These are phyloP conservation scores for Tetramorium bicarinatum DNA, from an alignment of 2,888 invertebrate genomes.

Conservation along the genomic window DNA sequence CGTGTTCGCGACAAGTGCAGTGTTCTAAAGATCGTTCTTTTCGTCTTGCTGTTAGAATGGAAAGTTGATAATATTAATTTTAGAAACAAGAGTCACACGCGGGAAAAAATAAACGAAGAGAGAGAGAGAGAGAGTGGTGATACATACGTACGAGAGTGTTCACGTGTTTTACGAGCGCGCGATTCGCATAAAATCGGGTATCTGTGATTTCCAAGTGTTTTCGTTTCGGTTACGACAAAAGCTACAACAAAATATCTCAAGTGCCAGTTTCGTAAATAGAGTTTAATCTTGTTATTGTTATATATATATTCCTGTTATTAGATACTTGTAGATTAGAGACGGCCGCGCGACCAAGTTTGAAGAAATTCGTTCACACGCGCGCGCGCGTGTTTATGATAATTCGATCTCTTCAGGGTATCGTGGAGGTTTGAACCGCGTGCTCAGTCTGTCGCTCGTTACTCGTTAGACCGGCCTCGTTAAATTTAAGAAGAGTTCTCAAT, in stretches of 20 bases:
- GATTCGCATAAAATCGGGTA: constrained; percentile 57
- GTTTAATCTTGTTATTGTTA: constrained; percentile 44
- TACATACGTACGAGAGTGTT: constrained; percentile 60
- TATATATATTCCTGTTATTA: constrained; percentile 43
- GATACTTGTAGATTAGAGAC: constrained; percentile 20
- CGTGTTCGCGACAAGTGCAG: constrained; percentile 66
- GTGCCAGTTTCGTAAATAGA: constrained; percentile 72
- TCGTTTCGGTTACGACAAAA: constrained; percentile 20
- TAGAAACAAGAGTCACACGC: constrained; percentile 9
- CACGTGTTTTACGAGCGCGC: constrained; percentile 68
- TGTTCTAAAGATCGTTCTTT: constrained; percentile 54
- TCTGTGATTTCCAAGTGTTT: constrained; percentile 74
- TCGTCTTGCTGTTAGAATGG: background rate
- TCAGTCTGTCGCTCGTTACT: constrained; percentile 40
- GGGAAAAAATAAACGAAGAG: constrained; percentile 18
- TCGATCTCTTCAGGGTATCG: constrained; percentile 8
- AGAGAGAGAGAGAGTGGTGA: constrained; percentile 51
- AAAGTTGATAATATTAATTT: background rate
- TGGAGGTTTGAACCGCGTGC: constrained; percentile 60
- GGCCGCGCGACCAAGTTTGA: constrained; percentile 3
- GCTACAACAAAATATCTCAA: constrained; percentile 61
- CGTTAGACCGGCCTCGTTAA: constrained; percentile 53
- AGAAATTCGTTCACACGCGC: background rate
- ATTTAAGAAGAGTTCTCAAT: constrained; percentile 49
- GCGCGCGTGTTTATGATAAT: background rate